Conservation (phyloP, 2,113 vertebrate species). For the Calidris pygmaea region DNA sequence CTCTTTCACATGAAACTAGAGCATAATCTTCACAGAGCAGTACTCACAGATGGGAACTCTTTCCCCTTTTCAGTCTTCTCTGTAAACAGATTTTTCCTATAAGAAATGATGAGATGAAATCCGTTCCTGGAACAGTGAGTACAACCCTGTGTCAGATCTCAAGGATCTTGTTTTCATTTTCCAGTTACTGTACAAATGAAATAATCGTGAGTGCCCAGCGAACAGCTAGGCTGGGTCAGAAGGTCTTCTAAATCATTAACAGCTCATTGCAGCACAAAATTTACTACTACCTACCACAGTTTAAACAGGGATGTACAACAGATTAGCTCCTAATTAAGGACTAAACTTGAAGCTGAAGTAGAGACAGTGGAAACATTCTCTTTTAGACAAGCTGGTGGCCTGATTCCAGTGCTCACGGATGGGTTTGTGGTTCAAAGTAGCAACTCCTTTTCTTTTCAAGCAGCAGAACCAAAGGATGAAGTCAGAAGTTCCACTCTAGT, state of each 20-base stretch:
- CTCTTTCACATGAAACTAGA: neutral
- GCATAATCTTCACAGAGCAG: neutral
- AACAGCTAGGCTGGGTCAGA: neutral
- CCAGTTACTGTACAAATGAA: neutral
- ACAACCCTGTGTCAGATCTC: neutral
- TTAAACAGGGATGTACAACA: neutral
- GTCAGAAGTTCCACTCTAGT: neutral
- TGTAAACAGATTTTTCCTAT: slow-evolving; percentile 56
- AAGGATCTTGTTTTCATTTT: slow-evolving; percentile 17
- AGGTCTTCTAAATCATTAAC: slow-evolving; percentile 1
- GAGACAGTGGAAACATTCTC: neutral
- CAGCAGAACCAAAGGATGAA: neutral
- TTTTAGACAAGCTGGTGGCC: neutral
- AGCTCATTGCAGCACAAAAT: neutral
- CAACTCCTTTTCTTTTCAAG: neutral
- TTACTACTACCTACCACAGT: neutral
- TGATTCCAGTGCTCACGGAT: neutral
- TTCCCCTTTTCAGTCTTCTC: neutral
- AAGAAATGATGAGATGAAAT: neutral
- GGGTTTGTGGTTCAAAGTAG: neutral
- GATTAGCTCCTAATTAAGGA: neutral
- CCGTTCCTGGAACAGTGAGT: slow-evolving; percentile 11
- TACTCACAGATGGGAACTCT: slow-evolving; percentile 20
- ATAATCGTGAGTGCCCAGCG: neutral
- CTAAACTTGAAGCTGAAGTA: neutral